A percentile compares a stretch with the other conserved stretches of the same genome.
phyloP scores from a whole-genome alignment of 1,140 invertebrate species.

The Leucophenga varia region DNA sequence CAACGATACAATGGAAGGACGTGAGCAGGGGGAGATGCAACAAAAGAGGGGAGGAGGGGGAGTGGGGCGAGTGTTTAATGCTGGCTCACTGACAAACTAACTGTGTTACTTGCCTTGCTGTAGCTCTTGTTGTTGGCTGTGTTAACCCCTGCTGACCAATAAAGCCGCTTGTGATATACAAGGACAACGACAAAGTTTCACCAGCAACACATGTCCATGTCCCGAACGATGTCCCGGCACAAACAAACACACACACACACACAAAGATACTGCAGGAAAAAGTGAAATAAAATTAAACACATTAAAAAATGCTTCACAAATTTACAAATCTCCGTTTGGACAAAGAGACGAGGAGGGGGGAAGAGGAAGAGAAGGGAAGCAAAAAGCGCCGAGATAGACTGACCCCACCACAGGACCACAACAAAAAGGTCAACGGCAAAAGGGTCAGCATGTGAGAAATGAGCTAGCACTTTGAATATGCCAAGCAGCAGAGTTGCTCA shows the following conservation, averaged over 20 bases:
- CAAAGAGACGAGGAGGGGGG: constrained; percentile 14
- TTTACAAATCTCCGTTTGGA: constrained; percentile 44
- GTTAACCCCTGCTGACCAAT: constrained; percentile 50
- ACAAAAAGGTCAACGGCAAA: constrained; percentile 36
- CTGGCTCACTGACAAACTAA: constrained; percentile 43
- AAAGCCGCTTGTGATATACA: constrained; percentile 50
- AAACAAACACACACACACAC: constrained; percentile 4
- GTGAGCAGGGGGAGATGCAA: constrained; percentile 8
- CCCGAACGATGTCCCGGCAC: no score
- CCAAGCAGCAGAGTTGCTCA: constrained; percentile 1
- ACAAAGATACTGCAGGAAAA: no score
- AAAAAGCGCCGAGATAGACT: not conserved
- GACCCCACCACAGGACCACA: constrained; percentile 13
- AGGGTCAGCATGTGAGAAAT: constrained; percentile 28
- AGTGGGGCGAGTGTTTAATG: constrained; percentile 29
- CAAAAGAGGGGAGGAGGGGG: not conserved
- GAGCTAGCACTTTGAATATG: constrained; percentile 29
- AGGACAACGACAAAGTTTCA: constrained; percentile 41
- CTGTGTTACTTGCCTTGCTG: constrained; percentile 15
- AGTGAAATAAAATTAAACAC: constrained; percentile 46
- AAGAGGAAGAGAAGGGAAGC: not conserved
- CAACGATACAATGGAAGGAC: constrained; percentile 28
- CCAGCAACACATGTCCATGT: constrained; percentile 37
- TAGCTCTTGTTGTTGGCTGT: constrained; percentile 14
- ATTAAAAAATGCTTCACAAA: constrained; percentile 53